Base-by-base conservation (phyloP, 2,888 invertebrate genomes). In the Tipula lateralis region DNA sequence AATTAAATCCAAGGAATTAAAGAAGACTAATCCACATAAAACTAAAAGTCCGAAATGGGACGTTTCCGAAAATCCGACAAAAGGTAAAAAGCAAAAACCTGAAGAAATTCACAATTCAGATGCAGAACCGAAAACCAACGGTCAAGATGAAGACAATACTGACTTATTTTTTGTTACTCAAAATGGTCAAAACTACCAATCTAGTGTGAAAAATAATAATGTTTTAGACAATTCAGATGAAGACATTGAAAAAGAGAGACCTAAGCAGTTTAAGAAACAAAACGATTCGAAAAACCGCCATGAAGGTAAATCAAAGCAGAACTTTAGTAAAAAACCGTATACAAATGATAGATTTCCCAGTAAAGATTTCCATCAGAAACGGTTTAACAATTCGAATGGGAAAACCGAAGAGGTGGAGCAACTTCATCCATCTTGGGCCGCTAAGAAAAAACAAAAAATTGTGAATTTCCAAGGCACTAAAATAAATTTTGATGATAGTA, bases 151-250 rank as follows among this genome's bases (percentile, higher is more conserved):
- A n/a, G n/a, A 19, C 3, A 29, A 82, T 30, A 30, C 29, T 7
- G 85, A 90, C 87, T 88, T 89, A 0, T 90, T 90, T 85, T 90
- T 90, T 84, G 88, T 90, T 13, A 90, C 90, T 0, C 87, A 88
- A 50, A 87, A 87, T 1, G 90, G 90, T 0, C 88, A 89, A 32
- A 88, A 88, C 84, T 90, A 90, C 86, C 29, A 89, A 9, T 89
- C 90, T 0, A 88, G 88, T 0, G 89, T 89, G 1, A 88, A 89
- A 36, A 83, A 29, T 84, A 82, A 36, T 29, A 80, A 44, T 12
- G 39, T 16, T 5, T 19, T n/a, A 0, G 34, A 50, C 39, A 39
- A 34, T 24, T 84, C 84, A 2, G 83, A 84, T 3, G 39, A 84
- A 12, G 66, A 84, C 1, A 3, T 0, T 24, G 32, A 83, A 13